Evolutionary conservation across 2,888 invertebrate genomes (phyloP), one percentile per base, ranked within the genome.

Genomic region (Galerucella nymphaeae): DNA sequence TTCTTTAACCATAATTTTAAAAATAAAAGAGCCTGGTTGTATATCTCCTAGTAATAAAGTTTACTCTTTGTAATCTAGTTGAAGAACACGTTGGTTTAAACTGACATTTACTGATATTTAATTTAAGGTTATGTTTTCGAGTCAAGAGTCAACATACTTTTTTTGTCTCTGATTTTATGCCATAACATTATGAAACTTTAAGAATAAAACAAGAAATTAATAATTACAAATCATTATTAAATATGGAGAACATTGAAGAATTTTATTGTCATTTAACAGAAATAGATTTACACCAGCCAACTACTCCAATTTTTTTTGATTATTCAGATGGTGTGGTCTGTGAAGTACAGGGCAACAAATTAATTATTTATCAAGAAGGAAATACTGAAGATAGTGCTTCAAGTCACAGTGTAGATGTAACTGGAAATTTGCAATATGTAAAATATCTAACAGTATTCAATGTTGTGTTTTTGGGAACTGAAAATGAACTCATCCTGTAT

Each of bases 401-500:
- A 9, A 53, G 65, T 55, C 67, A 74, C 57, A 53, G 41, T 65
- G 68, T 74, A 59, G 66, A 72, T 9, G 58, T 74, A 16, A 65
- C n/a, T 30, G 68, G 50, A 11, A 11, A 23, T 16, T 67, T 75
- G 18, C 67, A 73, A 42, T 61, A 77, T 18, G 55, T 80, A 14
- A 75, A 71, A 45, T 80, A 76, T 65, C 64, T 80, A 41, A 66
- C 72, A 18, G 58, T 74, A 42, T 72, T 76, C 67, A 71, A 78
- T 42, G 61, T 69, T 30, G 68, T 79, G 41, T 77, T 78, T 57
- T 69, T 79, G 16, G 77, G 76, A 20, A 76, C 76, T 55, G 66
- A 70, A 41, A 59, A 50, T 48, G 67, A 77, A 57, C 66, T 75
- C 18, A 70, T 74, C 16, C 53, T 58, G 23, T 63, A 71, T n/a